A percentile compares a stretch with the other conserved stretches of the same genome.
These are phyloP conservation scores for Tapirus indicus DNA, from an alignment of 2,797 vertebrate species.

Conservation along the genomic window DNA sequence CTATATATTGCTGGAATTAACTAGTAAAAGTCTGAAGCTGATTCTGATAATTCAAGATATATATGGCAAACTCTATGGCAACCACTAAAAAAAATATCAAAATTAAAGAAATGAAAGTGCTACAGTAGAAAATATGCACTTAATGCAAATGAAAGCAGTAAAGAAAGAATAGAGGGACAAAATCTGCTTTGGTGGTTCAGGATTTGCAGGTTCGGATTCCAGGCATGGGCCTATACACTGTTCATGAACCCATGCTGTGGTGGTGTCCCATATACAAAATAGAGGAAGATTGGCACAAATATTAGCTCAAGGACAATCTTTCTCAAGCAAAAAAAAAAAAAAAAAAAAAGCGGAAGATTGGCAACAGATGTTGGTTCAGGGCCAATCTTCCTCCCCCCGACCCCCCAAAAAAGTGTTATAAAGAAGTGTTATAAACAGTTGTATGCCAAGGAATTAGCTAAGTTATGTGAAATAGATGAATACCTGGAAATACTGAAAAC, in stretches of 20 bases:
- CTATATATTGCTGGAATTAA: neutral
- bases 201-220: too few relatives aligned
- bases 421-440: neutral
- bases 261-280: too few relatives aligned
- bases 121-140: neutral
- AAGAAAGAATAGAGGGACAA: neutral
- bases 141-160: neutral
- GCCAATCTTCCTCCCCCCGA: too few relatives aligned
- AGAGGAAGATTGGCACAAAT: too few relatives aligned
- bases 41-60: neutral
- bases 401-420: neutral
- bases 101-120: conserved; percentile 5
- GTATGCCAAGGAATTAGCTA: neutral
- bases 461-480: neutral
- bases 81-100: neutral
- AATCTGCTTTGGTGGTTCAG: too few relatives aligned
- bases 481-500: neutral
- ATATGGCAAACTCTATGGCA: neutral
- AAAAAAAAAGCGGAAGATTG: too few relatives aligned
- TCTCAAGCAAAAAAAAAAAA: too few relatives aligned
- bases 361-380: too few relatives aligned
- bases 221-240: too few relatives aligned
- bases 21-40: neutral
- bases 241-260: too few relatives aligned
- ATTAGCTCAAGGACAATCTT: too few relatives aligned